Evolutionary conservation across 1,140 invertebrate species (phyloP).

Genomic region (Tetramorium alpestre): DNA sequence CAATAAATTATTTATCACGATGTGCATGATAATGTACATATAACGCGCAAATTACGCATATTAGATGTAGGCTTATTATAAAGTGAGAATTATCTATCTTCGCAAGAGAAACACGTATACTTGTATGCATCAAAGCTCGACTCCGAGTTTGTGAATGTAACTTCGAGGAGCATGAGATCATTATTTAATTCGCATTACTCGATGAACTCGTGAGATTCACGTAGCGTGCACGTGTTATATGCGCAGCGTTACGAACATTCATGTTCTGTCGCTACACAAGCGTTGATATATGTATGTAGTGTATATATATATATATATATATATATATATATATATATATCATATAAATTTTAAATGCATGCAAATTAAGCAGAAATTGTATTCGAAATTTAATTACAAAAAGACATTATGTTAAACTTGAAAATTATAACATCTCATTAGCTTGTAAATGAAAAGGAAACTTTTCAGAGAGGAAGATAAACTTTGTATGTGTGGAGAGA

Average conservation of each 20-base stretch:
- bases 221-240: slow-evolving; percentile 27
- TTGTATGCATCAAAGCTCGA: not conserved
- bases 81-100: not conserved
- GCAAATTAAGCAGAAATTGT: not conserved
- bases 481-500: not conserved
- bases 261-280: not conserved
- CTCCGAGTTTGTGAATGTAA: not conserved
- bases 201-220: slow-evolving; percentile 44
- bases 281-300: not conserved
- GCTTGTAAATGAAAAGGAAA: not conserved
- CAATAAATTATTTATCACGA: slow-evolving; percentile 22
- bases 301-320: not conserved
- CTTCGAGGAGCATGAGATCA: slow-evolving; percentile 22
- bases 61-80: not conserved
- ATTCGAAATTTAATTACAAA: not conserved
- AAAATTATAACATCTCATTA: not conserved
- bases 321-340: not conserved
- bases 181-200: slow-evolving; percentile 48
- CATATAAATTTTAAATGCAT: not conserved
- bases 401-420: not conserved
- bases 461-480: not conserved
- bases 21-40: not conserved
- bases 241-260: not conserved
- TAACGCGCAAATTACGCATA: not conserved
- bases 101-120: not conserved